Evolutionary conservation across 1,140 invertebrate species (phyloP).

Genomic region (Zaprionus ghesquierei): DNA sequence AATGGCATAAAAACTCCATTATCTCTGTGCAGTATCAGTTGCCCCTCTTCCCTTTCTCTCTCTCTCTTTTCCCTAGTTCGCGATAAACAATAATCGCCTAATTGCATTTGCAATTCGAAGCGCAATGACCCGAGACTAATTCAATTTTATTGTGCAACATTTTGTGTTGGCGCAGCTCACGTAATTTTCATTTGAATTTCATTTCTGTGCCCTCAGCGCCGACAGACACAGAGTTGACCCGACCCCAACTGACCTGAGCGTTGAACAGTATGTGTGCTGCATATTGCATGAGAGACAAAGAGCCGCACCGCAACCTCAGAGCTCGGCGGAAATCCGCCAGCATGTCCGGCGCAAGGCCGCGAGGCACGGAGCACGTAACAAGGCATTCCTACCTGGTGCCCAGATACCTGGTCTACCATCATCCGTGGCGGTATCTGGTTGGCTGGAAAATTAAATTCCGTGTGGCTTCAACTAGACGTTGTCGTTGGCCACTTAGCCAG

Average conservation of each 20-base stretch:
- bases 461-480: background rate
- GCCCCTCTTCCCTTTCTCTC: background rate
- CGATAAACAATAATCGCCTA: constrained; percentile 27
- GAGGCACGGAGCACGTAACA: background rate
- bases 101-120: constrained; percentile 71
- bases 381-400: background rate
- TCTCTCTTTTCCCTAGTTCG: too few species aligned
- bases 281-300: constrained; percentile 54
- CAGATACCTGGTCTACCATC: constrained; percentile 4
- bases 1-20: background rate
- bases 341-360: constrained; percentile 2
- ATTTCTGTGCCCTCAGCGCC: constrained; percentile 38
- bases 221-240: background rate
- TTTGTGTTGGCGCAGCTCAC: constrained; percentile 29
- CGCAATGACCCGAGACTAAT: constrained; percentile 49
- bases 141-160: constrained; percentile 45
- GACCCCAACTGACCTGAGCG: constrained; percentile 29
- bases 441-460: constrained; percentile 60
- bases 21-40: background rate
- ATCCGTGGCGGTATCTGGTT: background rate
- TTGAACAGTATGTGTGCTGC: constrained; percentile 46
- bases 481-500: constrained; percentile 12
- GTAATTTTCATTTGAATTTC: constrained; percentile 48
- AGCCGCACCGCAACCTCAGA: constrained; percentile 20
- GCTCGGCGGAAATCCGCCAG: constrained; percentile 64